Conservation (phyloP, 2,113 vertebrate genomes). For the Nothobranchius kuhntae region DNA sequence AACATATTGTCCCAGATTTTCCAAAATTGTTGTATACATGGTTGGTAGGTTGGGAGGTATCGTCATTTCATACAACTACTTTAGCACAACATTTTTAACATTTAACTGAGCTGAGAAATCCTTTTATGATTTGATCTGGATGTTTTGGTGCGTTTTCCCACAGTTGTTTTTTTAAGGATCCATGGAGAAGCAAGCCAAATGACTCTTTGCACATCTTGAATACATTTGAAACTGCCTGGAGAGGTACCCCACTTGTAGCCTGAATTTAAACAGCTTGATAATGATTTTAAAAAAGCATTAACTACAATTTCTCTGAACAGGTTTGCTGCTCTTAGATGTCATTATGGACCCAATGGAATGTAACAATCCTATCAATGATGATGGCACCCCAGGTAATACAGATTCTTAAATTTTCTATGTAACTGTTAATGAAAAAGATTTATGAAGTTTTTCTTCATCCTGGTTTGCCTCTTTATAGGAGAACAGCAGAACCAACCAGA, state of each 20-base stretch:
- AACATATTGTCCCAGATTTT: no score
- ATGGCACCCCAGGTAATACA: slow-evolving; percentile 52
- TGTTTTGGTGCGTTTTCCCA: slow-evolving; percentile 10
- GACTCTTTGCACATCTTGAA: slow-evolving; percentile 11
- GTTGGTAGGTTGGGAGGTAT: no score
- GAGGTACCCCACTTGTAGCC: no score
- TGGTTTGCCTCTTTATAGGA: slow-evolving; percentile 44
- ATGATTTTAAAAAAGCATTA: background rate
- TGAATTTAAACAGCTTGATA: background rate
- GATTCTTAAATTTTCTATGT: background rate
- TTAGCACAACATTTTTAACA: background rate
- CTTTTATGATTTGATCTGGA: background rate
- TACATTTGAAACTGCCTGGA: background rate
- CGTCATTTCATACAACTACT: no score
- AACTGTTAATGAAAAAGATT: background rate
- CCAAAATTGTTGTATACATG: no score
- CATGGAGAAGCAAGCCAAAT: slow-evolving; percentile 5
- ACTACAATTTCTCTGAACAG: slow-evolving; percentile 42
- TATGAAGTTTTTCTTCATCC: background rate
- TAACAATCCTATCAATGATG: slow-evolving; percentile 13
- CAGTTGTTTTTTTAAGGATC: background rate
- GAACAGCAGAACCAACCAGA: slow-evolving; percentile 65
- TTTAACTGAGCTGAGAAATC: background rate
- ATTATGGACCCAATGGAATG: slow-evolving; percentile 55
- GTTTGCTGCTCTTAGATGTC: slow-evolving; percentile 58